phyloP scores from a whole-genome alignment of 2,113 vertebrate species.

The Eleginops maclovinus region DNA sequence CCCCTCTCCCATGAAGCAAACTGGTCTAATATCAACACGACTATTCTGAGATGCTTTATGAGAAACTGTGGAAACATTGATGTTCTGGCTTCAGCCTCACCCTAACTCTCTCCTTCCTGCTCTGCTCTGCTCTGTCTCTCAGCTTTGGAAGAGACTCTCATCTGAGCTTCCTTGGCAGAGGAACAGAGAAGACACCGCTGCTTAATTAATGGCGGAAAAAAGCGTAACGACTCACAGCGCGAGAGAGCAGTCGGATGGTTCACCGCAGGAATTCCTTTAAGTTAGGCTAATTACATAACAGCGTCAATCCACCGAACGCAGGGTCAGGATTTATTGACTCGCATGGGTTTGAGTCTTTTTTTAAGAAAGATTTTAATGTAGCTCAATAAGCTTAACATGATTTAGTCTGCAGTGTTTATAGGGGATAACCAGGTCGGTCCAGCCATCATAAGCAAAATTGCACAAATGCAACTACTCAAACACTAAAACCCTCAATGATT shows the following conservation, averaged over 20 bases:
- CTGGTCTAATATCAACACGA: constrained; percentile 14
- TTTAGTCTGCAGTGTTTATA: neutral
- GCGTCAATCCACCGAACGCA: constrained; percentile 18
- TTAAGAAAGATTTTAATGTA: neutral
- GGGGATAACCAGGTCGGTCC: neutral
- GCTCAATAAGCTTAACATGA: neutral
- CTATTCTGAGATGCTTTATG: constrained; percentile 59
- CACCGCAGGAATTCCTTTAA: constrained; percentile 56
- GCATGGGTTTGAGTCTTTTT: neutral
- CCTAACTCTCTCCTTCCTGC: constrained; percentile 5
- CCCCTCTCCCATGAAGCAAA: neutral
- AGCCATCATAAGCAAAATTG: neutral
- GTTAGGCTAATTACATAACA: constrained; percentile 65
- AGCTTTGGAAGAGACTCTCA: constrained; percentile 39
- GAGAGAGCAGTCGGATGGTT: constrained; percentile 32
- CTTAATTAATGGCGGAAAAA: constrained; percentile 72
- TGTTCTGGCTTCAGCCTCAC: constrained; percentile 26
- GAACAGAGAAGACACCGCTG: constrained; percentile 57
- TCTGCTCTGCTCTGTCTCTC: constrained; percentile 24
- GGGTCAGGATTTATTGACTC: constrained; percentile 13
- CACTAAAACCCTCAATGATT: neutral
- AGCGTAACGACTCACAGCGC: constrained; percentile 48
- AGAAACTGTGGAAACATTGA: constrained; percentile 53
- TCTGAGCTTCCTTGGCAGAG: constrained; percentile 59
- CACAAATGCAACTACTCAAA: neutral